Conservation (phyloP, 2,888 invertebrate genomes). For the Drosophila testacea region DNA sequence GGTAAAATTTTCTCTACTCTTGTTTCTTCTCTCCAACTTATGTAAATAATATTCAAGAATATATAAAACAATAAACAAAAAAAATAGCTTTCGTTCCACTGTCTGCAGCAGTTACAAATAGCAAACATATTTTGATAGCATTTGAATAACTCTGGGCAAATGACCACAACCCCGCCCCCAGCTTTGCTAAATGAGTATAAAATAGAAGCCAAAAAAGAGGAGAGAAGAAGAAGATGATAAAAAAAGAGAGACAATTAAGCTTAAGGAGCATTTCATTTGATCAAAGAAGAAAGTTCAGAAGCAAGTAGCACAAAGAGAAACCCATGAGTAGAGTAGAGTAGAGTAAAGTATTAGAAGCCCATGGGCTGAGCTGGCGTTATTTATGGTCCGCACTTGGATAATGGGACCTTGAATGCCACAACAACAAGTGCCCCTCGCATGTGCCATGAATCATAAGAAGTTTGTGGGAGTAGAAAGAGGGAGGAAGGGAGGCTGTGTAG, state of each 20-base stretch:
- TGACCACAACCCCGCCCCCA: constrained; percentile 45
- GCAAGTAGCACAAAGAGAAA: constrained; percentile 15
- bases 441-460: constrained; percentile 42
- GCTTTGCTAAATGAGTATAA: constrained; percentile 71
- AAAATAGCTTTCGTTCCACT: constrained; percentile 35
- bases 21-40: no score
- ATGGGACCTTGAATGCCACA: constrained; percentile 60
- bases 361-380: constrained; percentile 36
- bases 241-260: constrained; percentile 73
- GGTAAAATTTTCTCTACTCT: no score
- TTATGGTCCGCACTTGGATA: constrained; percentile 57
- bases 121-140: constrained; percentile 66
- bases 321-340: constrained; percentile 6
- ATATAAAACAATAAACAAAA: not conserved
- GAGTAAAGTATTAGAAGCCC: constrained; percentile 19
- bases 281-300: constrained; percentile 68
- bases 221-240: constrained; percentile 2
- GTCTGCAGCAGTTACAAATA: constrained; percentile 44
- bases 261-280: constrained; percentile 79
- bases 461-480: not conserved
- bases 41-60: no score
- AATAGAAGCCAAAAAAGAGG: constrained; percentile 60
- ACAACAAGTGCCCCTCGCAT: constrained; percentile 47
- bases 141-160: constrained; percentile 66
- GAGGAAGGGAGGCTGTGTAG: not conserved